These are phyloP conservation scores for Tympanuchus pallidicinctus DNA, from an alignment of 2,113 vertebrate species.

Conservation along the genomic window DNA sequence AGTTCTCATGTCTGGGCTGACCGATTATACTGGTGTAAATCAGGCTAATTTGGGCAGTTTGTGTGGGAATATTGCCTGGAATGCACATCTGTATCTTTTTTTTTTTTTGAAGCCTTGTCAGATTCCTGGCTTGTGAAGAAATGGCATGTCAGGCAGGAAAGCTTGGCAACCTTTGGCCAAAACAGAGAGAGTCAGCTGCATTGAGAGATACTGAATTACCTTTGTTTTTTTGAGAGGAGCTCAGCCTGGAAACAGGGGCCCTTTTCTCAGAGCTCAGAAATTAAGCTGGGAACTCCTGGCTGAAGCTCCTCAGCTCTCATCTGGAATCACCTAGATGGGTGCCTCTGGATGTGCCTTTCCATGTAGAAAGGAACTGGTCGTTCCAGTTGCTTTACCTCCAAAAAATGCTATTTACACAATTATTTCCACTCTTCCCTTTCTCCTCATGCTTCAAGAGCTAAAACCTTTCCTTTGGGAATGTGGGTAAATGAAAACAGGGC, in stretches of 20 bases:
- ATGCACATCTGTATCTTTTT: constrained; percentile 45
- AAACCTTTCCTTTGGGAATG: neutral
- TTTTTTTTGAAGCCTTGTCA: neutral
- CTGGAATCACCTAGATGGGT: neutral
- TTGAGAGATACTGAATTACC: neutral
- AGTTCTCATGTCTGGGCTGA: neutral
- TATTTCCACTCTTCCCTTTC: neutral
- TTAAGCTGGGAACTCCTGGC: neutral
- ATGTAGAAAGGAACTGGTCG: neutral
- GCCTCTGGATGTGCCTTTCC: neutral
- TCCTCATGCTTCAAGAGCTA: neutral
- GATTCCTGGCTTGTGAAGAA: constrained; percentile 15
- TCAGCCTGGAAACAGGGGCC: neutral
- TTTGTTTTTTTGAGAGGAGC: neutral
- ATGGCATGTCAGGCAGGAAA: neutral
- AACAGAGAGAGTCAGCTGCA: neutral
- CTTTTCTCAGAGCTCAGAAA: neutral
- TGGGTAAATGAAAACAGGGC: neutral
- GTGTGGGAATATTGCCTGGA: constrained; percentile 36
- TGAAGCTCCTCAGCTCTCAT: neutral
- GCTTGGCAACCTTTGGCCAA: neutral
- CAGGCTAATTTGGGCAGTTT: neutral
- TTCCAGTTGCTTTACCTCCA: neutral
- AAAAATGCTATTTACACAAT: neutral
- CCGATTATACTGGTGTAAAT: neutral